phyloP scores from a whole-genome alignment of 2,113 vertebrate genomes.

The Theristicus caerulescens region DNA sequence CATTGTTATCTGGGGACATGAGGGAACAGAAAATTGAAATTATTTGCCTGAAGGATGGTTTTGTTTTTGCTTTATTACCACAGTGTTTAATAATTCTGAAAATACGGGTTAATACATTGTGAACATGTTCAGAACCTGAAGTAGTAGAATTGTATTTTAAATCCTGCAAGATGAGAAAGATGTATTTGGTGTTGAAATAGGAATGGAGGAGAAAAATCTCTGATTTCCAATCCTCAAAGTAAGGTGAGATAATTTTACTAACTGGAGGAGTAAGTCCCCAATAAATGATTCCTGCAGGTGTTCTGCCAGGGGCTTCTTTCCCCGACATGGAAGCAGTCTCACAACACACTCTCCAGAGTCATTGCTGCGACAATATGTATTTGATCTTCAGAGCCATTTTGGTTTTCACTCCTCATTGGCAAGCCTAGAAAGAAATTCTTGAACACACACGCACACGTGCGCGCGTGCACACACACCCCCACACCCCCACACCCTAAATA shows the following conservation, averaged over 20 bases:
- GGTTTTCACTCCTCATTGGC: background rate
- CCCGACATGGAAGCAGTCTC: background rate
- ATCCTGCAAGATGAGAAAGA: slow-evolving; percentile 14
- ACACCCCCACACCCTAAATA: background rate
- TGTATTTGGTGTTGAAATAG: slow-evolving; percentile 34
- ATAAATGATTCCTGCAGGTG: background rate
- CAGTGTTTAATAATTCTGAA: background rate
- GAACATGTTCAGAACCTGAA: background rate
- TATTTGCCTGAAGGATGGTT: background rate
- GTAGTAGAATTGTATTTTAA: background rate
- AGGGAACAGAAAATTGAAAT: background rate
- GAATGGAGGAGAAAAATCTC: background rate
- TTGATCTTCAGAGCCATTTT: background rate
- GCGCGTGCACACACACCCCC: too few species aligned
- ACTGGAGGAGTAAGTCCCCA: background rate
- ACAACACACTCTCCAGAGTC: background rate
- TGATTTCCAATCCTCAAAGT: background rate
- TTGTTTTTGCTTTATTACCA: background rate
- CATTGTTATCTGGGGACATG: background rate
- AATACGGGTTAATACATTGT: background rate
- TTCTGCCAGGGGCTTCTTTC: background rate
- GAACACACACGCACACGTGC: too few species aligned
- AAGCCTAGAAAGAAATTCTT: background rate
- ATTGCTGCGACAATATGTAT: background rate
- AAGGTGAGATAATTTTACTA: background rate